Base-by-base conservation (phyloP, 2,113 vertebrate genomes). In the Labeo catla region DNA sequence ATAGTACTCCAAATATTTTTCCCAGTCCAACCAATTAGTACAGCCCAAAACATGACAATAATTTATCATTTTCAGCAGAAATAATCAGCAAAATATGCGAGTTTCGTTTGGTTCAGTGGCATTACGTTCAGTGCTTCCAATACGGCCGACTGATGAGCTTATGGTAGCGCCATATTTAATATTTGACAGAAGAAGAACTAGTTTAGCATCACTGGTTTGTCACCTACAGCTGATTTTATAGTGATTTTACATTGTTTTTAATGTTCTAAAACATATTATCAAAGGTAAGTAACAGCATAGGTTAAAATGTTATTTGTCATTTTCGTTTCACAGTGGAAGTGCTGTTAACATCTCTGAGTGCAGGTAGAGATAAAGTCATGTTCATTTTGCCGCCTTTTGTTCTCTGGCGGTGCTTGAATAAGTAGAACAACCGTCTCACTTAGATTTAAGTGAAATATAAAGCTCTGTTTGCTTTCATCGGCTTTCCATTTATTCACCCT, bases 391-490 rank as follows among this genome's bases (percentile, higher is more conserved):
- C 87, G 87, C 80, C 86, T 93, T 91, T 89, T 93, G 91, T 92
- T 92, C 76, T 16, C 85, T 87, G 86, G 91, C 90, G 82, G 87
- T 65, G 87, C 65, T 91, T 93, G 85, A 92, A 91, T 87, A 89
- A 86, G 89, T 89, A 91, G 90, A 92, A 89, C 90, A 91, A 92
- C 93, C 89, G 89, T 92, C 91, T 92, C 91, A 90, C 87, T 93
- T 93, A 92, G 92, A 89, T 92, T 91, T 94, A 93, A 92, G 88
- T 91, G 92, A 93, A 93, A 93, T 93, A 91, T 92, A 88, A 90
- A 92, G 87, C 87, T 90, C 92, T 86, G 81, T 93, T 93, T 92
- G 90, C 86, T 91, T 90, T 86, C 13, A 70, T 85, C 87, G 84
- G 77, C 36, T 91, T 87, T 87, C 88, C 91, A 88, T 91, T 92